phyloP scores from a whole-genome alignment of 2,113 vertebrate species.

The Pyxicephalus adspersus region DNA sequence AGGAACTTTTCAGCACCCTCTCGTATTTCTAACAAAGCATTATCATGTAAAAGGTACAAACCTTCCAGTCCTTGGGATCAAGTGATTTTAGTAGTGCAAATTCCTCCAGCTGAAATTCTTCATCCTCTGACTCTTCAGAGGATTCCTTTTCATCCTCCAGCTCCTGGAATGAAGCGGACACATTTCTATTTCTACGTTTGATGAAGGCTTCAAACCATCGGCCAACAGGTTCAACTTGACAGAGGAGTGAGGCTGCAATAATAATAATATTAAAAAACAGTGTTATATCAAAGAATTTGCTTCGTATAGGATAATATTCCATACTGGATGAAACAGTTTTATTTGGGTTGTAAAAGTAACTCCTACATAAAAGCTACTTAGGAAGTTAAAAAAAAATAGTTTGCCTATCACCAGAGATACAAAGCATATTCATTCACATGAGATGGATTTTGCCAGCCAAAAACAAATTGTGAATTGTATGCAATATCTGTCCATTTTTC shows the following conservation, averaged over 20 bases:
- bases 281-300: too few relatives aligned
- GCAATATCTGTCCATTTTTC: too few relatives aligned
- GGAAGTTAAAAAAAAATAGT: too few relatives aligned
- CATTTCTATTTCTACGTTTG: conserved; percentile 89
- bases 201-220: conserved; percentile 97
- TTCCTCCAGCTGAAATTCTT: conserved; percentile 92
- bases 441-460: too few relatives aligned
- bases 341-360: too few relatives aligned
- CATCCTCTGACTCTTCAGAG: conserved; percentile 93
- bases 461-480: too few relatives aligned
- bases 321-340: not conserved
- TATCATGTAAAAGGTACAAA: conserved; percentile 59
- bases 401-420: too few relatives aligned
- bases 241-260: conserved; percentile 85
- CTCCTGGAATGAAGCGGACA: conserved; percentile 95
- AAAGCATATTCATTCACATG: too few relatives aligned
- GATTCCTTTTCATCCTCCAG: conserved; percentile 94
- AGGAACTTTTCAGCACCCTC: too few relatives aligned
- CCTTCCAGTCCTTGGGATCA: conserved; percentile 99
- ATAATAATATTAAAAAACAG: conserved; percentile 27
- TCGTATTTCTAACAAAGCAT: too few relatives aligned
- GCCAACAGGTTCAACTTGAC: conserved; percentile 93
- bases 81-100: conserved; percentile 93
- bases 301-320: not conserved
- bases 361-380: too few relatives aligned